Percentiles rank a stretch among this genome's conserved stretches.
Conservation (phyloP, 2,888 invertebrate genomes). For the Metellina segmentata region DNA sequence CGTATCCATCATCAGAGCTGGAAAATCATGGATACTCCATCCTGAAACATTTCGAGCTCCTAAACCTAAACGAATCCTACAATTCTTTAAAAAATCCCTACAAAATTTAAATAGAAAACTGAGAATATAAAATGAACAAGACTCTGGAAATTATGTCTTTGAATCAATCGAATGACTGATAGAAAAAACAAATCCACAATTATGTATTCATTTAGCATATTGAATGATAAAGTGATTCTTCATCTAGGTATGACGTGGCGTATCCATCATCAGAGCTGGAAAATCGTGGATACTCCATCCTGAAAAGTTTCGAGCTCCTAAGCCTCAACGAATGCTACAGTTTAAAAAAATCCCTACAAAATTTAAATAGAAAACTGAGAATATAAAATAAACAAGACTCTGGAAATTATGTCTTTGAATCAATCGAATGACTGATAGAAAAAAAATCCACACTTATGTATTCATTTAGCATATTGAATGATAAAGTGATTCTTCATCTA, state of each 20-base stretch:
- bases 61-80: constrained; percentile 17
- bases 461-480: constrained; percentile 64
- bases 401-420: too few relatives aligned
- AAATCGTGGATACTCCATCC: background rate
- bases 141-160: too few relatives aligned
- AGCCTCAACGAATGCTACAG: constrained; percentile 25
- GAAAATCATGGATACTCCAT: background rate
- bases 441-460: background rate
- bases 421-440: background rate
- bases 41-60: constrained; percentile 15
- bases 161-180: background rate
- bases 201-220: constrained; percentile 26
- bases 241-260: constrained; percentile 64
- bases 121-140: too few relatives aligned
- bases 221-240: constrained; percentile 74
- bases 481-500: constrained; percentile 73
- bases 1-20: constrained; percentile 74
- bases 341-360: constrained; percentile 19
- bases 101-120: too few relatives aligned
- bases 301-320: constrained; percentile 6
- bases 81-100: constrained; percentile 27
- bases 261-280: constrained; percentile 73
- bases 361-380: background rate
- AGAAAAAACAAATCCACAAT: background rate
- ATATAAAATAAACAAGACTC: too few relatives aligned